Base-by-base conservation (phyloP, 2,888 invertebrate genomes). In the Lissonota sp. region DNA sequence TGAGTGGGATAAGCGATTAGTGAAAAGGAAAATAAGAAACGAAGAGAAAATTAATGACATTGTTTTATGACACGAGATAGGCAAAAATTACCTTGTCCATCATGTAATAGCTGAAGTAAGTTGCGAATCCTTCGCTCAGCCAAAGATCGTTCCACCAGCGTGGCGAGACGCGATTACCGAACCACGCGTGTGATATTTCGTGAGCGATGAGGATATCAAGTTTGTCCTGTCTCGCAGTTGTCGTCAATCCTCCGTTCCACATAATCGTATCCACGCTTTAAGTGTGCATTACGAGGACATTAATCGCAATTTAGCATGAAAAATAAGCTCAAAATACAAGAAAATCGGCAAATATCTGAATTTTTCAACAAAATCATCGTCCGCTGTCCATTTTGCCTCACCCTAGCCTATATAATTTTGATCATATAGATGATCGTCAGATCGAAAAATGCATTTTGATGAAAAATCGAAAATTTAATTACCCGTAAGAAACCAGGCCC, bases 401-500 rank as follows among this genome's bases (percentile, higher is more conserved):
- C 26, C 26, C 3, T 3, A 26, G 26, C 26, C 26, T 3, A 26
- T 26, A 26, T 26, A 3, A 26, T 26, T 3, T 26, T 26, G 26
- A 26, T 26, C 26, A 26, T n/a, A n/a, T 26, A 3, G 26, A 26
- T 1, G 26, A 26, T 26, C 26, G 26, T 2, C 1, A 26, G 26
- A 3, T 26, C 26, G 3, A 26, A 3, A 26, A 26, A 26, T 26
- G 26, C 3, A 26, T 26, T 26, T 26, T 26, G 26, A 26, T 26
- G 26, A 26, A 26, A 26, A 26, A 26, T 26, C 26, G 26, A 26
- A 26, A 26, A 39, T 87, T 3, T 86, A 93, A 83, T 86, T 86
- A 95, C 95, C 94, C 94, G 93, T 96, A 97, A 8, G 96, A 96
- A 64, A 97, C 95, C 64, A 98, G 91, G 10, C 98, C 98, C 97